Evolutionary conservation across 2,797 vertebrate genomes (phyloP).

Genomic region (Babyrousa celebensis): DNA sequence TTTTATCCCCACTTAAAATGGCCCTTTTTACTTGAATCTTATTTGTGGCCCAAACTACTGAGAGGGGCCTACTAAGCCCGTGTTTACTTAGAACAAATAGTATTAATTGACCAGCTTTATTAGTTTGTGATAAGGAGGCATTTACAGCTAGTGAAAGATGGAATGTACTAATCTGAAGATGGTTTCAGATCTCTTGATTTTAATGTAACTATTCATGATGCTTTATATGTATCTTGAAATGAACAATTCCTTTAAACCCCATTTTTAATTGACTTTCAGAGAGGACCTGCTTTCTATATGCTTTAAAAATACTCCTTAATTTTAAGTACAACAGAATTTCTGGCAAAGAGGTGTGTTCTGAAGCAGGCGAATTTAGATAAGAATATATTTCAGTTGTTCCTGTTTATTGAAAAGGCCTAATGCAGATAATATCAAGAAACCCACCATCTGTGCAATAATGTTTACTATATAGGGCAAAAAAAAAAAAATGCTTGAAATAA

Average conservation of each 20-base stretch:
- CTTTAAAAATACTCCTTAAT: conserved; percentile 81
- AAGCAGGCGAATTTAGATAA: conserved; percentile 64
- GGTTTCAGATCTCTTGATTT: conserved; percentile 84
- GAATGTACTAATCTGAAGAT: conserved; percentile 89
- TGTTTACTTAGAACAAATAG: conserved; percentile 78
- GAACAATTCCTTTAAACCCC: conserved; percentile 85
- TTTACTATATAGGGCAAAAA: conserved; percentile 71
- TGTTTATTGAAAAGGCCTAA: conserved; percentile 81
- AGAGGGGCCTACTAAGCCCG: conserved; percentile 86
- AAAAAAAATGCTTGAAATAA: conserved; percentile 86
- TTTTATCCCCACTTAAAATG: conserved; percentile 68
- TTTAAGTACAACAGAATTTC: conserved; percentile 75
- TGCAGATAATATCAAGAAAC: conserved; percentile 74
- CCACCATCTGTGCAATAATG: conserved; percentile 82
- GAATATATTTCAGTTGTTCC: conserved; percentile 83
- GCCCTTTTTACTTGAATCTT: conserved; percentile 74
- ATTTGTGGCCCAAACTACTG: conserved; percentile 67
- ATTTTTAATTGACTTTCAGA: conserved; percentile 84
- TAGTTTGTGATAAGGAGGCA: conserved; percentile 86
- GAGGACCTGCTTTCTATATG: conserved; percentile 88
- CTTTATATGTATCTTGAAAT: conserved; percentile 87
- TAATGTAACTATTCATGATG: conserved; percentile 84
- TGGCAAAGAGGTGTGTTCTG: conserved; percentile 68
- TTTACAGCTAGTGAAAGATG: conserved; percentile 90
- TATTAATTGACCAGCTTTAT: conserved; percentile 88